These are phyloP conservation scores for Dasypus novemcinctus DNA, from an alignment of 2,113 vertebrate species.

Conservation along the genomic window DNA sequence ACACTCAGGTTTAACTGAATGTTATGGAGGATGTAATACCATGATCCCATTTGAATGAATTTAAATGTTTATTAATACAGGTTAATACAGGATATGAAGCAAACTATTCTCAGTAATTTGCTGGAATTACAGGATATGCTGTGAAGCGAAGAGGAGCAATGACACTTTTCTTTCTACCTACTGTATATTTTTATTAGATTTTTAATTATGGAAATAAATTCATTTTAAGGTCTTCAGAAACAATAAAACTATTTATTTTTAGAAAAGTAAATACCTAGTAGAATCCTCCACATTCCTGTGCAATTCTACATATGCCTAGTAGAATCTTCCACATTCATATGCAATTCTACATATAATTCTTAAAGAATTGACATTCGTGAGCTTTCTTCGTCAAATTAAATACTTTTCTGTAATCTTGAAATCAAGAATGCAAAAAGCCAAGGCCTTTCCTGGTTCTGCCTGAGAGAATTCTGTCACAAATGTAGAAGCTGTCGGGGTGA, in stretches of 20 bases:
- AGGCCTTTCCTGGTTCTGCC: not conserved
- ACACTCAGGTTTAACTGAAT: not conserved
- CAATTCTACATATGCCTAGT: not conserved
- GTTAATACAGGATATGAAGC: not conserved
- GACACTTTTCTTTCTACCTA: not conserved
- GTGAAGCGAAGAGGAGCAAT: not conserved
- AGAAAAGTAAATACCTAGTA: not conserved
- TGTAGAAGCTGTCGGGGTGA: not conserved
- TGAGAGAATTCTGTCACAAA: not conserved
- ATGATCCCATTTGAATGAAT: not conserved
- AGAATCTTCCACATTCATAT: not conserved
- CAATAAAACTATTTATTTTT: not conserved
- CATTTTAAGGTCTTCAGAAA: slow-evolving; percentile 8
- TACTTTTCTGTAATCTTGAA: not conserved
- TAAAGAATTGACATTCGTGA: not conserved
- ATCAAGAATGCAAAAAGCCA: not conserved
- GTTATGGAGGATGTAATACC: not conserved
- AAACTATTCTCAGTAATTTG: not conserved
- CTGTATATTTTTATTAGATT: not conserved
- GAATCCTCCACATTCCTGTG: not conserved
- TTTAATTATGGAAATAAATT: not conserved
- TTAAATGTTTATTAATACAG: not conserved
- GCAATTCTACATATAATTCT: not conserved
- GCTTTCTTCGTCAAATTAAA: not conserved
- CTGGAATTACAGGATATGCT: not conserved